A percentile compares a stretch with the other conserved stretches of the same genome.
Evolutionary conservation across 1,140 invertebrate genomes (phyloP).

Genomic region (Penaeus japonicus): DNA sequence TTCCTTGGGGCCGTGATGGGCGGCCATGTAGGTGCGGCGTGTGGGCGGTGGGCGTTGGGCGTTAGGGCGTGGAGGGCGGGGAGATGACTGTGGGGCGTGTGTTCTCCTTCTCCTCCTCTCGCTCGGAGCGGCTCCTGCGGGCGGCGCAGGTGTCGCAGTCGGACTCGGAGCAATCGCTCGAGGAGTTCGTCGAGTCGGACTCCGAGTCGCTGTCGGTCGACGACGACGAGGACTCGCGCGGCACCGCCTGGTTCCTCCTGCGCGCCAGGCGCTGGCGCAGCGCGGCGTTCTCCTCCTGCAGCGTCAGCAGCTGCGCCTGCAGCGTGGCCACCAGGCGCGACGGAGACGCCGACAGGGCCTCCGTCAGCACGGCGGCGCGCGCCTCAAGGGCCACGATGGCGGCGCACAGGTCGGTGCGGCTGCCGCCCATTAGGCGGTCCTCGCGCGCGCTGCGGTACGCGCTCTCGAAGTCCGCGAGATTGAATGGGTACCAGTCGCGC

Average conservation of each 20-base stretch:
- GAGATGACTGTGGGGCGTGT: constrained; percentile 18
- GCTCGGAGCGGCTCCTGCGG: constrained; percentile 4
- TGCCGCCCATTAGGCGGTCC: constrained; percentile 60
- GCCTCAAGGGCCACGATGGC: constrained; percentile 54
- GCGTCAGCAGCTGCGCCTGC: constrained; percentile 54
- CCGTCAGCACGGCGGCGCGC: constrained; percentile 46
- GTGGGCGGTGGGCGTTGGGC: background rate
- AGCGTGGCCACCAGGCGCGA: constrained; percentile 51
- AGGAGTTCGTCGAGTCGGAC: constrained; percentile 48
- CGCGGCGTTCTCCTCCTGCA: constrained; percentile 59
- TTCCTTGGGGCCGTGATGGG: background rate
- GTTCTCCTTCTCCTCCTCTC: constrained; percentile 50
- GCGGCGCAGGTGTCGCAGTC: constrained; percentile 51
- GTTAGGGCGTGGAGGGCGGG: background rate
- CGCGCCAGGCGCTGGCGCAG: constrained; percentile 37
- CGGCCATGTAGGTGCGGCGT: background rate
- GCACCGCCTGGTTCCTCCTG: constrained; percentile 2
- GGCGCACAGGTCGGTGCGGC: constrained; percentile 57
- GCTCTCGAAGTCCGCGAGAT: constrained; percentile 62
- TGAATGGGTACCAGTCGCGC: constrained; percentile 60
- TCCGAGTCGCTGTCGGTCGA: constrained; percentile 55
- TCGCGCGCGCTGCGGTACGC: constrained; percentile 60
- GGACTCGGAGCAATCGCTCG: constrained; percentile 49
- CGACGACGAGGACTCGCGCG: constrained; percentile 47
- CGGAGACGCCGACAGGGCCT: constrained; percentile 50